These are phyloP conservation scores for Sylvia borin DNA, from an alignment of 2,797 vertebrate species.

Conservation along the genomic window DNA sequence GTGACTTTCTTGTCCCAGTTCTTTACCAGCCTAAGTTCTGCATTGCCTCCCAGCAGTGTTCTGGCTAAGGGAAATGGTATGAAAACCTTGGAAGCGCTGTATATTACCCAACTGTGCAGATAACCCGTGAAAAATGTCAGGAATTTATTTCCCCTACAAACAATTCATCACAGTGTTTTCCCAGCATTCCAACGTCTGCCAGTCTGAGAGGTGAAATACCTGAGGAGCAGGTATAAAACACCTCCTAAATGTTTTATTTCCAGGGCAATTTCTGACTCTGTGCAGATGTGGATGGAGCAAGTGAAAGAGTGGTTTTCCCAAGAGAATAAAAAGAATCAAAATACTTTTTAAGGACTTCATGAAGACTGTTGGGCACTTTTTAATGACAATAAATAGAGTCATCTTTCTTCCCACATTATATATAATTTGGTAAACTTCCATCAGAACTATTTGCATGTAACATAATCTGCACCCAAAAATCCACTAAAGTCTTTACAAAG, in stretches of 20 bases:
- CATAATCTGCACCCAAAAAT: background rate
- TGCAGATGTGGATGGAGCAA: background rate
- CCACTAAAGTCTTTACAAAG: background rate
- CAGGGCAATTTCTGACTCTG: background rate
- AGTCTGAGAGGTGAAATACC: background rate
- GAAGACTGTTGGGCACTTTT: background rate
- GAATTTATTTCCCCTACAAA: background rate
- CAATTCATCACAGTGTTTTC: background rate
- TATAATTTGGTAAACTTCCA: background rate
- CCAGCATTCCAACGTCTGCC: background rate
- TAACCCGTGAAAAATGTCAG: background rate
- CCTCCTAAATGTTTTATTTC: background rate
- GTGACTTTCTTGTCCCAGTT: background rate
- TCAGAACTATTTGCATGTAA: background rate
- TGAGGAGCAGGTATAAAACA: background rate
- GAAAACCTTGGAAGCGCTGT: background rate
- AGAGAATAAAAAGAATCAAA: background rate
- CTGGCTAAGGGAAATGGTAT: background rate
- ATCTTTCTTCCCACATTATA: background rate
- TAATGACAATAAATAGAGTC: background rate
- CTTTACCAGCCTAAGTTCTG: background rate
- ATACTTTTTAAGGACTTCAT: background rate
- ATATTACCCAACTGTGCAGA: background rate
- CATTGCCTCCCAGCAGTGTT: background rate
- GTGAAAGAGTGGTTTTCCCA: background rate